phyloP scores from a whole-genome alignment of 2,888 invertebrate species.

The Oligia latruncula region DNA sequence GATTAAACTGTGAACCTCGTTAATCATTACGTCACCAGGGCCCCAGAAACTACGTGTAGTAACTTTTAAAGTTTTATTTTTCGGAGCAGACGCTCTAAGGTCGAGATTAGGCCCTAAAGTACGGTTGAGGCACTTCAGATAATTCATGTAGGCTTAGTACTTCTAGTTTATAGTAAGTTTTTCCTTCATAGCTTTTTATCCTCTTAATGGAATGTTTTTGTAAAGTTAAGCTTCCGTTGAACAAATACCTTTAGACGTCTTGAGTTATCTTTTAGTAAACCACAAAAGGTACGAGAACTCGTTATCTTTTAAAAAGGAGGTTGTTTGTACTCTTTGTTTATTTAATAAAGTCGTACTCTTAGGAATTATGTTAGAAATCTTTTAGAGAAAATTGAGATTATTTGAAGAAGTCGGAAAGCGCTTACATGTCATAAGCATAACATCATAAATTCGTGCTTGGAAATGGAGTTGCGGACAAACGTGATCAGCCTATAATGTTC shows the following conservation, averaged over 20 bases:
- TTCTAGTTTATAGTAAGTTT: constrained; percentile 30
- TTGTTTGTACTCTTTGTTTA: not conserved
- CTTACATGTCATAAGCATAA: not conserved
- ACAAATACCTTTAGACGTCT: constrained; percentile 26
- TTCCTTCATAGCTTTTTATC: constrained; percentile 16
- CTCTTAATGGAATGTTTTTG: constrained; percentile 4
- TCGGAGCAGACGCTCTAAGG: constrained; percentile 12
- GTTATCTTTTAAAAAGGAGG: not conserved
- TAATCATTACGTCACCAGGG: constrained; percentile 35
- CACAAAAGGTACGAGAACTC: not conserved
- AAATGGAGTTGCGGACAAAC: too few species aligned
- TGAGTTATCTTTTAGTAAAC: not conserved
- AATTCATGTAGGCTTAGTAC: constrained; percentile 43
- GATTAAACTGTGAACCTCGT: constrained; percentile 3
- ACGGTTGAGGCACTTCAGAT: constrained; percentile 33
- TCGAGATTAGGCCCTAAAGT: constrained; percentile 30
- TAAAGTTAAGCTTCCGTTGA: not conserved
- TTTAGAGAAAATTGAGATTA: not conserved
- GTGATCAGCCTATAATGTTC: not conserved
- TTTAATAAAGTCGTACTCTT: too few species aligned
- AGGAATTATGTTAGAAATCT: not conserved
- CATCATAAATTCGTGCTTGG: too few species aligned
- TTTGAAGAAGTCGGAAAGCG: not conserved
- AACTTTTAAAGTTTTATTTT: constrained; percentile 28
- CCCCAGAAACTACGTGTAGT: constrained; percentile 22